Percentiles rank a stretch among this genome's conserved stretches.
Conservation (phyloP, 2,888 invertebrate species). For the Mylabris sibirica region DNA sequence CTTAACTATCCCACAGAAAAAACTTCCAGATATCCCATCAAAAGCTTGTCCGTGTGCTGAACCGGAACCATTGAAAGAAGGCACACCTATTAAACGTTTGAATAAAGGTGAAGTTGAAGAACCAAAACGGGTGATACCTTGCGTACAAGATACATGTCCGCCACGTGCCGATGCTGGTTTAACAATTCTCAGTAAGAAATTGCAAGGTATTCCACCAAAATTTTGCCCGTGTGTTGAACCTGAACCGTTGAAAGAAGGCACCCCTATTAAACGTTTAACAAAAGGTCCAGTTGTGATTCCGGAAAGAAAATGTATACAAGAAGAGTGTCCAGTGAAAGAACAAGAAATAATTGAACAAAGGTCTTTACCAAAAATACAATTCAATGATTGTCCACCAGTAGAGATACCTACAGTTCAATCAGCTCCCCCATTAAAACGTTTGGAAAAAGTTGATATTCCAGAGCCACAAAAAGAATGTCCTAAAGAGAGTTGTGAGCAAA, state of each 20-base stretch:
- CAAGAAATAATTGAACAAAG: conserved; percentile 17
- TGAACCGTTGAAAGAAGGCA: conserved; percentile 18
- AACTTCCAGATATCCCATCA: conserved; percentile 39
- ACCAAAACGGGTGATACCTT: conserved; percentile 15
- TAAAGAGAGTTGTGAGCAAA: not conserved
- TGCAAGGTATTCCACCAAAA: conserved; percentile 29
- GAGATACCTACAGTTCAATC: conserved; percentile 16
- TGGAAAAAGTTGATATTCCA: conserved; percentile 24
- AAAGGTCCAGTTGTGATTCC: not conserved
- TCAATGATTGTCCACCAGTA: conserved; percentile 24
- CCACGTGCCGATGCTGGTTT: conserved; percentile 32
- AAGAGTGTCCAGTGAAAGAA: conserved; percentile 2
- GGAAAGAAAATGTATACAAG: not conserved
- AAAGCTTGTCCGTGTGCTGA: conserved; percentile 46
- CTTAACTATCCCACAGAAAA: conserved; percentile 30
- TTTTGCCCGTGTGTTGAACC: conserved; percentile 30
- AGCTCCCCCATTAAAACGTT: conserved; percentile 20
- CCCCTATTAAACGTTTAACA: conserved; percentile 16
- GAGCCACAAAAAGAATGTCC: conserved; percentile 21
- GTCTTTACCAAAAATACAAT: conserved; percentile 25
- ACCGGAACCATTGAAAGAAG: conserved; percentile 36
- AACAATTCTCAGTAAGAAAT: conserved; percentile 25
- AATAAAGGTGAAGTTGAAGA: conserved; percentile 10
- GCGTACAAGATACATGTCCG: conserved; percentile 20
- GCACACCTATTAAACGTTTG: conserved; percentile 28